These are phyloP conservation scores for Euclidia mi DNA, from an alignment of 2,888 invertebrate genomes.

Conservation along the genomic window DNA sequence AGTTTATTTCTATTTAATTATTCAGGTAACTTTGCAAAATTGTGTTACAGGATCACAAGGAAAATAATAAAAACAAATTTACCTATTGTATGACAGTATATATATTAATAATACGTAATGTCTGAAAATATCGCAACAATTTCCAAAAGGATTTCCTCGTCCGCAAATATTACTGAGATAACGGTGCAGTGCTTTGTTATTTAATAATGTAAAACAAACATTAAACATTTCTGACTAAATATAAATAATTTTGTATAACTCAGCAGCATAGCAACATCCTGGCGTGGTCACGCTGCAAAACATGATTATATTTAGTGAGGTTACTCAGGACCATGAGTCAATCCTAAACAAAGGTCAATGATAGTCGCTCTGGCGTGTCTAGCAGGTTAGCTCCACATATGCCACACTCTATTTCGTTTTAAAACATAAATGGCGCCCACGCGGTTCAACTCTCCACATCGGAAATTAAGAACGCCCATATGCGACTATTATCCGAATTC, in stretches of 20 bases:
- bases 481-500: conserved; percentile 19
- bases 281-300: background rate
- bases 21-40: too few species aligned
- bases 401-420: conserved; percentile 12
- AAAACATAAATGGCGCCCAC: conserved; percentile 6
- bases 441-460: conserved; percentile 6
- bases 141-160: background rate
- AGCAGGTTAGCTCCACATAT: conserved; percentile 15
- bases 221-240: conserved; percentile 2
- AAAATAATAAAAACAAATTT: too few species aligned
- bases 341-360: conserved; percentile 44
- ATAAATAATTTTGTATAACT: background rate
- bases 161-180: background rate
- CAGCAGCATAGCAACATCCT: background rate
- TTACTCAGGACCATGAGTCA: conserved; percentile 28
- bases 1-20: too few species aligned
- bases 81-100: too few species aligned
- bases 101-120: too few species aligned
- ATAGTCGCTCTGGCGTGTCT: conserved; percentile 33
- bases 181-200: background rate
- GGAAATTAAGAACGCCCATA: conserved; percentile 39
- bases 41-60: too few species aligned
- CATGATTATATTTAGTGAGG: conserved; percentile 8
- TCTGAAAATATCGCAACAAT: too few species aligned
- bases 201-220: conserved; percentile 1